A percentile compares a stretch with the other conserved stretches of the same genome.
phyloP scores from a whole-genome alignment of 2,888 invertebrate genomes.

The Spodoptera exigua region DNA sequence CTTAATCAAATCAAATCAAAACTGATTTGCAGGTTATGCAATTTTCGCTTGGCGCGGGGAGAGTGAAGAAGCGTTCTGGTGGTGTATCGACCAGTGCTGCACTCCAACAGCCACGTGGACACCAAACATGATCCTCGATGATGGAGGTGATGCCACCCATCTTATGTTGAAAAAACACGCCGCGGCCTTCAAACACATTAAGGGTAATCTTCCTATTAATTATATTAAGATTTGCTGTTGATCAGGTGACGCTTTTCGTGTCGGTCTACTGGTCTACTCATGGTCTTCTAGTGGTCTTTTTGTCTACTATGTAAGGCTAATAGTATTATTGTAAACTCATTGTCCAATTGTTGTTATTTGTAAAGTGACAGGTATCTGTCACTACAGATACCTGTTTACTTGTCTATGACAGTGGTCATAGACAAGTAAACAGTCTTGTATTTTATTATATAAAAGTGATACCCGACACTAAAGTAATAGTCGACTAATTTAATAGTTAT shows the following conservation, averaged over 20 bases:
- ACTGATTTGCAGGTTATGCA: constrained; percentile 90
- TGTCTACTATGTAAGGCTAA: too few species aligned
- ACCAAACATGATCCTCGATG: constrained; percentile 99
- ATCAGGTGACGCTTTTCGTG: constrained; percentile 43
- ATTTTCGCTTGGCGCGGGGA: constrained; percentile 99
- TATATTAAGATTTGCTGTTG: too few species aligned
- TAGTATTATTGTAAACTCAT: too few species aligned
- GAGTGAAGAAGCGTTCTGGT: constrained; percentile 99
- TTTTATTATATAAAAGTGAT: too few species aligned
- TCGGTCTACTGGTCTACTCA: not conserved
- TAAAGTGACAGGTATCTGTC: too few species aligned
- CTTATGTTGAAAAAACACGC: constrained; percentile 98
- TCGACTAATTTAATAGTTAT: too few species aligned
- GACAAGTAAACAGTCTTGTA: too few species aligned
- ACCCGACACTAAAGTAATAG: too few species aligned
- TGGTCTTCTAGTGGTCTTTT: not conserved
- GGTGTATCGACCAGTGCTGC: constrained; percentile 98
- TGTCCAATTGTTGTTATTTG: too few species aligned
- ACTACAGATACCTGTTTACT: too few species aligned
- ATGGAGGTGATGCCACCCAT: constrained; percentile 99
- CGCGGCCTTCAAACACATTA: constrained; percentile 97
- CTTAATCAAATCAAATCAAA: too few species aligned
- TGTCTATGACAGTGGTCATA: too few species aligned
- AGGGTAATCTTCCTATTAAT: constrained; percentile 76
- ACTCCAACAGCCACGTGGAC: constrained; percentile 97